Percentiles rank a stretch among this genome's conserved stretches.
Evolutionary conservation across 2,797 vertebrate genomes (phyloP).

Genomic region (Notolepis coatsorum): DNA sequence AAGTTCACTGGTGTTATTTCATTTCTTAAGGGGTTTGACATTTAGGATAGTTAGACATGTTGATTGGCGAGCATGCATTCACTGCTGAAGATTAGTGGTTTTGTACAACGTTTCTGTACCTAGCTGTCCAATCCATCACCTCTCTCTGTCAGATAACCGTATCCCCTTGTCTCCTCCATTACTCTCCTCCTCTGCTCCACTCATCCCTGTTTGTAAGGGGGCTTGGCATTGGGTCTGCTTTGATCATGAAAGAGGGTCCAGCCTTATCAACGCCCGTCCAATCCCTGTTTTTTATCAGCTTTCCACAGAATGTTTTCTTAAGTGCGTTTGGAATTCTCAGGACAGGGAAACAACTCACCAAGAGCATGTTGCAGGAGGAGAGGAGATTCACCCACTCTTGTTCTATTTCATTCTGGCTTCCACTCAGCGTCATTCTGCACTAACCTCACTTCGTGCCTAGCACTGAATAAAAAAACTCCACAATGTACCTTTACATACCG

Average conservation of each 20-base stretch:
- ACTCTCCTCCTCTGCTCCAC: neutral
- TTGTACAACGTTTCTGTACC: constrained; percentile 8
- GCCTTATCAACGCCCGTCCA: constrained; percentile 7
- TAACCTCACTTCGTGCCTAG: too few species aligned
- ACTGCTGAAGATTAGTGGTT: neutral
- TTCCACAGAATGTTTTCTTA: constrained; percentile 10
- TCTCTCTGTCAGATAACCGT: constrained; percentile 15
- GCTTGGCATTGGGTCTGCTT: constrained; percentile 10
- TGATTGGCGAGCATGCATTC: too few species aligned
- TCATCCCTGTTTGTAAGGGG: too few species aligned
- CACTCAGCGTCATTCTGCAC: too few species aligned
- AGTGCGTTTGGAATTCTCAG: constrained; percentile 10
- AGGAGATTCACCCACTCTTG: constrained; percentile 8
- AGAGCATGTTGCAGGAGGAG: neutral
- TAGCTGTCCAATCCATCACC: constrained; percentile 6
- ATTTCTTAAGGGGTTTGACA: too few species aligned
- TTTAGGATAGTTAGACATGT: too few species aligned
- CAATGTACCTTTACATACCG: too few species aligned
- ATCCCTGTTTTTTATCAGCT: constrained; percentile 25
- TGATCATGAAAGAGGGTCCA: constrained; percentile 1
- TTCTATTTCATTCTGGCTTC: constrained; percentile 20
- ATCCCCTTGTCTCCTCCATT: neutral
- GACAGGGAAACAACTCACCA: constrained; percentile 13
- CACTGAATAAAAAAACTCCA: too few species aligned
- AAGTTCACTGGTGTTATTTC: too few species aligned